Conservation (phyloP, 2,888 invertebrate genomes). For the Salpingus planirostris region DNA sequence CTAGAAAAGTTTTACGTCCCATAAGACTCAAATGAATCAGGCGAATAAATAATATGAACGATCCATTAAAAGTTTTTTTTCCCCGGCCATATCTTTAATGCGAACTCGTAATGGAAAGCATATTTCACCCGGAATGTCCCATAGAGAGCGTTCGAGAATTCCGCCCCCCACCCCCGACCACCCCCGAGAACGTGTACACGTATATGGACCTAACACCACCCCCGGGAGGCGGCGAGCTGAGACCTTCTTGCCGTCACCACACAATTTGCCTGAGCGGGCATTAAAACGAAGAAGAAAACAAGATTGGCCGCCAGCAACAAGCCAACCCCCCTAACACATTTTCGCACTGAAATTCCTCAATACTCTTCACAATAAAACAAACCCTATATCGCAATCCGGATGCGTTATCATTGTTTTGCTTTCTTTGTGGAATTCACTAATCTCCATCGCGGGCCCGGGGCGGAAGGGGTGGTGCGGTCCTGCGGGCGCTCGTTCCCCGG, state of each 20-base stretch:
- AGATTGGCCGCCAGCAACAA: conserved; percentile 27
- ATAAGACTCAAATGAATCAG: conserved; percentile 34
- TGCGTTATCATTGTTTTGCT: too few species aligned
- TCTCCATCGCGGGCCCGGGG: too few species aligned
- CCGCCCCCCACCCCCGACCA: conserved; percentile 6
- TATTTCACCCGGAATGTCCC: conserved; percentile 39
- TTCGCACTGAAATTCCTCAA: too few species aligned
- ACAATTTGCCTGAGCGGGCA: conserved; percentile 11
- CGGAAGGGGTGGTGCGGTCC: too few species aligned
- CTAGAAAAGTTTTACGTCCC: conserved; percentile 29
- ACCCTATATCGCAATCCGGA: too few species aligned
- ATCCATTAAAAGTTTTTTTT: conserved; percentile 37
- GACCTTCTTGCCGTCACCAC: conserved; percentile 6
- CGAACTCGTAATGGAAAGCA: conserved; percentile 38
- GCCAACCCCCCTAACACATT: too few species aligned
- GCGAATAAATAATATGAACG: conserved; percentile 38
- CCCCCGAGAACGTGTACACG: conserved; percentile 3
- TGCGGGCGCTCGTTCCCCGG: too few species aligned
- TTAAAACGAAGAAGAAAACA: conserved; percentile 27
- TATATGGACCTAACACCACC: conserved; percentile 11
- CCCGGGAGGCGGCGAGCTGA: too few species aligned
- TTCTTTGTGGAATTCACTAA: too few species aligned
- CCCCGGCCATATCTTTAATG: conserved; percentile 40
- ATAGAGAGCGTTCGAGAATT: conserved; percentile 23
- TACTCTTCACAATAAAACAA: conserved; percentile 7